Evolutionary conservation across 2,113 vertebrate genomes (phyloP).

Genomic region (Oxyura jamaicensis): DNA sequence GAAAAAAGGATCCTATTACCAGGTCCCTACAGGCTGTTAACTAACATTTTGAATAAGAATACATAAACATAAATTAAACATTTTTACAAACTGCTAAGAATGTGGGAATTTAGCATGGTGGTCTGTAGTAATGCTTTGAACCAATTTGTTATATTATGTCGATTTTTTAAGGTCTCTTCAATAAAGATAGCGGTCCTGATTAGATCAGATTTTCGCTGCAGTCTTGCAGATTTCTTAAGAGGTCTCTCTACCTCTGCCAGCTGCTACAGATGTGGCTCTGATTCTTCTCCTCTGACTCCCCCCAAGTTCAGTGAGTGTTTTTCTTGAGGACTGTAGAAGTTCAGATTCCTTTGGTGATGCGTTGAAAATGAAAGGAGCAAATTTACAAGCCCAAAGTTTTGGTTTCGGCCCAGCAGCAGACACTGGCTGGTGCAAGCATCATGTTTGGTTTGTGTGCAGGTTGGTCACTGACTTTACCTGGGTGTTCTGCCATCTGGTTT

Average conservation of each 20-base stretch:
- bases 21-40: conserved; percentile 83
- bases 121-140: conserved; percentile 71
- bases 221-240: neutral
- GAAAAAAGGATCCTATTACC: conserved; percentile 84
- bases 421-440: neutral
- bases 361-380: neutral
- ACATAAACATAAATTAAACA: conserved; percentile 86
- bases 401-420: neutral
- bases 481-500: neutral
- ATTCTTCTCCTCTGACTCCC: neutral
- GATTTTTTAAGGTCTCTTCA: conserved; percentile 46
- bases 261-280: neutral
- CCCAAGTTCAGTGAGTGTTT: neutral
- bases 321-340: neutral
- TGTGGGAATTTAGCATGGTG: conserved; percentile 76
- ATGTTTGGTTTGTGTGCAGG: neutral
- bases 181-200: conserved; percentile 13
- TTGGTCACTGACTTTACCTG: neutral
- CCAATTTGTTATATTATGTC: conserved; percentile 63
- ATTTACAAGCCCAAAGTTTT: neutral
- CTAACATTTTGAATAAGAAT: conserved; percentile 85
- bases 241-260: neutral
- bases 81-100: conserved; percentile 82
- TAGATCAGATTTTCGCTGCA: neutral
- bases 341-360: neutral